These are phyloP conservation scores for Liodrosophila aerea DNA, from an alignment of 2,888 invertebrate genomes.

Conservation along the genomic window DNA sequence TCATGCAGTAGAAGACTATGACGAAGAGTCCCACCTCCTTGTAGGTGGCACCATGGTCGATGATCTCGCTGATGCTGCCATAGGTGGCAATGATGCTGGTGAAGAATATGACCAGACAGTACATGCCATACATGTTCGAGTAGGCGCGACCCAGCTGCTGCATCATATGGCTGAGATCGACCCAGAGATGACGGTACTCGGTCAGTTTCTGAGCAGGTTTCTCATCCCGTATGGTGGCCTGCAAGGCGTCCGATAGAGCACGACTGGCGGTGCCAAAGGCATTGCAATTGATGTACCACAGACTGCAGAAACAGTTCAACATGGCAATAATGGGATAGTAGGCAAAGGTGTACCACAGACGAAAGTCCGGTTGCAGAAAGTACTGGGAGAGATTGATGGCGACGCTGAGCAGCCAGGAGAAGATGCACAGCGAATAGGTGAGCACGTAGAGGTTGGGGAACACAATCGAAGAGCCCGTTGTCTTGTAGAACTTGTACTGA, in stretches of 20 bases:
- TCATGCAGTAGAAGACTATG: constrained; percentile 88
- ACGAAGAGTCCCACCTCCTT: constrained; percentile 89
- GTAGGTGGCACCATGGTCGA: constrained; percentile 88
- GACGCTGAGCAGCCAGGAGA: constrained; percentile 87
- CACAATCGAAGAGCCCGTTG: constrained; percentile 85
- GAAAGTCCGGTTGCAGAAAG: constrained; percentile 88
- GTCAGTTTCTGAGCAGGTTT: constrained; percentile 87
- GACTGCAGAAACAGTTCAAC: constrained; percentile 88
- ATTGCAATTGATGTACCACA: constrained; percentile 88
- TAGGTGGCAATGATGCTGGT: constrained; percentile 89
- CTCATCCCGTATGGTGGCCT: constrained; percentile 85
- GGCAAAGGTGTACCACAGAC: constrained; percentile 88
- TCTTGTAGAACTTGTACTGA: constrained; percentile 84
- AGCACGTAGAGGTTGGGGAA: constrained; percentile 86
- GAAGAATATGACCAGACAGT: constrained; percentile 88
- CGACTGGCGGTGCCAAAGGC: constrained; percentile 86
- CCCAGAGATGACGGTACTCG: constrained; percentile 88
- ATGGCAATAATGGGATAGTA: constrained; percentile 89
- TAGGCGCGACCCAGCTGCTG: constrained; percentile 89
- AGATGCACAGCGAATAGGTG: constrained; percentile 86
- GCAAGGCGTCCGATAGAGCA: constrained; percentile 86
- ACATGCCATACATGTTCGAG: constrained; percentile 90
- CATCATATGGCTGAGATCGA: constrained; percentile 90
- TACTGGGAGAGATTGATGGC: constrained; percentile 87
- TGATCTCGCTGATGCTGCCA: constrained; percentile 87